Evolutionary conservation across 1,140 invertebrate species (phyloP).

Genomic region (Ceratina japonica): DNA sequence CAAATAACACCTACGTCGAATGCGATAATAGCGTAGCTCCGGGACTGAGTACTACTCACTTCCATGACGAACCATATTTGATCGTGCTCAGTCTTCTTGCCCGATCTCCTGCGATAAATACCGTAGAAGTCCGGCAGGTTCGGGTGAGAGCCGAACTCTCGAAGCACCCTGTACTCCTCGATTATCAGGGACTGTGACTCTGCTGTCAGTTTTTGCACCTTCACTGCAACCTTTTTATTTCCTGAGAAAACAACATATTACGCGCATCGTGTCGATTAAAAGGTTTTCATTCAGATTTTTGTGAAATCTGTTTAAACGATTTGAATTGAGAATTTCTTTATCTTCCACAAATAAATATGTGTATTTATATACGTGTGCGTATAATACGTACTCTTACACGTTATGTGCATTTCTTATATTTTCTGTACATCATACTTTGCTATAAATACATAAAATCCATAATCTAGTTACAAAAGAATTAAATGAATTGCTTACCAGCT

Average conservation of each 20-base stretch:
- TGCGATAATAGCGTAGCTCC: neutral
- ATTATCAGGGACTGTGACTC: constrained; percentile 86
- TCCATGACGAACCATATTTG: constrained; percentile 95
- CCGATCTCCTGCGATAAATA: constrained; percentile 85
- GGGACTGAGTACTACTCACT: constrained; percentile 80
- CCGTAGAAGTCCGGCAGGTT: constrained; percentile 93
- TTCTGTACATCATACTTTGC: no score
- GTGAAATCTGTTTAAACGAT: no score
- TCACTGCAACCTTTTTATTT: constrained; percentile 88
- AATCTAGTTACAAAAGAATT: no score
- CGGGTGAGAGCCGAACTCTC: constrained; percentile 87
- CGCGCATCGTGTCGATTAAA: no score
- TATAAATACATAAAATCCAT: no score
- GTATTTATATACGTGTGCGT: no score
- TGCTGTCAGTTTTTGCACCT: constrained; percentile 87
- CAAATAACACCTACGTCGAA: constrained; percentile 22
- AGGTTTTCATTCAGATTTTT: neutral
- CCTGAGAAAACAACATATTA: constrained; percentile 63
- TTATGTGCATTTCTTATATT: no score
- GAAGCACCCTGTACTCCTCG: constrained; percentile 91
- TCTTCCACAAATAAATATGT: no score
- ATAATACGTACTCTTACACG: no score
- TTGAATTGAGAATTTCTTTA: no score
- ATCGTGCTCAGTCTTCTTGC: constrained; percentile 81
- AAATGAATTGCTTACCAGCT: constrained; percentile 74